Evolutionary conservation across 2,797 vertebrate genomes (phyloP), one percentile per base, ranked within the genome.

Genomic region (Pseudochirops cupreus): DNA sequence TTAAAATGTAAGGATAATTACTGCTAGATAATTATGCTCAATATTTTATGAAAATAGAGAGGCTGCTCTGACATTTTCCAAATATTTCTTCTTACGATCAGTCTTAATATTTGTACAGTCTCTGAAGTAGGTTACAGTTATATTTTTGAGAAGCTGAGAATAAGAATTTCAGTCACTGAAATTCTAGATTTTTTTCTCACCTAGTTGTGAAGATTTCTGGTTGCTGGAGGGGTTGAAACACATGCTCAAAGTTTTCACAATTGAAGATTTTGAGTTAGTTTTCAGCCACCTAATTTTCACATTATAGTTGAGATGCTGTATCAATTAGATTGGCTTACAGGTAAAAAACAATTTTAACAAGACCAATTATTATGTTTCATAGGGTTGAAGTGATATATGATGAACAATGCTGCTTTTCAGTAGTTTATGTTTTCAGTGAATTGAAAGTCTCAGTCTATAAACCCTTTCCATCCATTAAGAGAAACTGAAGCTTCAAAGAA

Each of bases 301-400:
- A 58, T 94, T 97, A 97, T 94, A 97, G 97, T 67, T 91, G 94
- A 97, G 97, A 98, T 92, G 98, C 94, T 97, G 56, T 96, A 94
- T 97, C 91, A 97, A 96, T 94, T 98, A 97, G 98, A 97, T 97
- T 97, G 96, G 91, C 92, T 97, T 95, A 97, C 97, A 96, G 95
- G 93, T 97, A 98, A 91, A 0, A 58, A 97, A 94, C 97, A 97
- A 94, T 96, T 91, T 89, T 91, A 97, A 97, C 18, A 98, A 98
- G 96, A 92, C 96, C 97, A 98, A 98, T 98, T 97, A 97, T 24
- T 94, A 92, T 96, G 96, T 98, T 97, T 98, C 96, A 96, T 56
- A 39, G 98, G 98, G 98, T 94, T 92, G 26, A 92, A 95, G 59
- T 95, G 94, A 97, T 98, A 98, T 98, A 95, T 96, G 95, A 95